phyloP scores from a whole-genome alignment of 2,888 invertebrate species.

The Dicroscelio sp. region DNA sequence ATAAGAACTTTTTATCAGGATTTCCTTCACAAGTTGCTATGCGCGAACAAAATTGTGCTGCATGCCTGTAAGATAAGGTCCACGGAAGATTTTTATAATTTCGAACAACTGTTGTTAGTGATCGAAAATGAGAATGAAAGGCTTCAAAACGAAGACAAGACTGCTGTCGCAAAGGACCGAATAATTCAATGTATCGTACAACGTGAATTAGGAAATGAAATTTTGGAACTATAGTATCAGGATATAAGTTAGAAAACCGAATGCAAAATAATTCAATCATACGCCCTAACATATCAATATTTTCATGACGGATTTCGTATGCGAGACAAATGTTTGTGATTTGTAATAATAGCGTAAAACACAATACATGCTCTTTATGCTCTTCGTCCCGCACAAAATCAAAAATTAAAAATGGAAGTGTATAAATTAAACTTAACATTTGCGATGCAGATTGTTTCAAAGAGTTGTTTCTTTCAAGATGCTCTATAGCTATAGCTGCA shows the following conservation, averaged over 20 bases:
- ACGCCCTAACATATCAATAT: slow-evolving; percentile 9
- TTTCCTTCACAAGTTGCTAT: slow-evolving; percentile 57
- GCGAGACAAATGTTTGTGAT: slow-evolving; percentile 36
- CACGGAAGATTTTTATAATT: slow-evolving; percentile 11
- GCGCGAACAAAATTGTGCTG: slow-evolving; percentile 58
- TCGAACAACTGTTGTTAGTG: not conserved
- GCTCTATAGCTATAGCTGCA: slow-evolving; percentile 31
- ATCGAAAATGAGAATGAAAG: not conserved
- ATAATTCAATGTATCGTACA: not conserved
- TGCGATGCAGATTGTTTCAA: slow-evolving; percentile 72
- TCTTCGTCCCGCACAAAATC: not conserved
- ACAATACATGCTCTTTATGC: not conserved
- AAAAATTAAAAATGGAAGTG: slow-evolving; percentile 30
- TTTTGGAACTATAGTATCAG: not conserved
- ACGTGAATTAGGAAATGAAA: slow-evolving; percentile 10
- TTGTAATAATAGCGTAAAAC: slow-evolving; percentile 31
- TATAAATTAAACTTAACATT: slow-evolving; percentile 12
- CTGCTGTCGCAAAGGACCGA: not conserved
- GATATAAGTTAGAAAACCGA: not conserved
- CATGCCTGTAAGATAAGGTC: slow-evolving; percentile 9
- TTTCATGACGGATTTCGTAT: slow-evolving; percentile 46
- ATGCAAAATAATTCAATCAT: slow-evolving; percentile 21
- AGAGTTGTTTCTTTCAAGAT: slow-evolving; percentile 18
- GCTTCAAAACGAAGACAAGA: slow-evolving; percentile 1
- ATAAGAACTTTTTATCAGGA: slow-evolving; percentile 63